Evolutionary conservation across 2,888 invertebrate genomes (phyloP), one percentile per base, ranked within the genome.

Genomic region (Aphidius colemani): DNA sequence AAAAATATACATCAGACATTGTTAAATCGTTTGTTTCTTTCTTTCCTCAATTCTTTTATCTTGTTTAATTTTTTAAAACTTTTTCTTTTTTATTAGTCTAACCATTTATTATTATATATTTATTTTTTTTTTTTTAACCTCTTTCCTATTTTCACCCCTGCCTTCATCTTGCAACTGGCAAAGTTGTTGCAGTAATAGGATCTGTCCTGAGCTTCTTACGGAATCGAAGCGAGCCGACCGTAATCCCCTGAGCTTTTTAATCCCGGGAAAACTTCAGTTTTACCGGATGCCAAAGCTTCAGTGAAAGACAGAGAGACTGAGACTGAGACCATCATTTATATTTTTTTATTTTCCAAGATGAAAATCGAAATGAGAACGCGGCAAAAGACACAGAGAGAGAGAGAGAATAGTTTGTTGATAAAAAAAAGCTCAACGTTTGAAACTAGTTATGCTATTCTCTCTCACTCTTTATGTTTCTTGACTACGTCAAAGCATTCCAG

Each of bases 161-260:
- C 10, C 59, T 45, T 53, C 49, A 44, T 44, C 44, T 45, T 10
- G 53, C 63, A 66, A 64, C 70, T 67, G 66, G 71, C 30, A 68
- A 71, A 71, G 69, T 72, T 72, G 71, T 69, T 68, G 69, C 67
- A 60, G 72, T 74, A 74, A 73, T 71, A 69, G 71, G 72, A 74
- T 74, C 70, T 68, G 63, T 65, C 66, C 59, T 65, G 67, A 70
- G 69, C 70, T 71, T 64, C 70, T 69, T 67, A 69, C 61, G 68
- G 66, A 72, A 72, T 72, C 71, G 70, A 71, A 72, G 61, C 68
- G 67, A 69, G 65, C 46, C 59, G 58, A 69, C 64, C 63, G 64
- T 71, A 71, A 73, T 73, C 72, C 71, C 62, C 55, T 50, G 59
- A 67, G 69, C 66, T 70, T 68, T 68, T 69, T 71, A 72, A 73